Conservation (phyloP, 2,888 invertebrate genomes). For the Trissolcus brochymenae region DNA sequence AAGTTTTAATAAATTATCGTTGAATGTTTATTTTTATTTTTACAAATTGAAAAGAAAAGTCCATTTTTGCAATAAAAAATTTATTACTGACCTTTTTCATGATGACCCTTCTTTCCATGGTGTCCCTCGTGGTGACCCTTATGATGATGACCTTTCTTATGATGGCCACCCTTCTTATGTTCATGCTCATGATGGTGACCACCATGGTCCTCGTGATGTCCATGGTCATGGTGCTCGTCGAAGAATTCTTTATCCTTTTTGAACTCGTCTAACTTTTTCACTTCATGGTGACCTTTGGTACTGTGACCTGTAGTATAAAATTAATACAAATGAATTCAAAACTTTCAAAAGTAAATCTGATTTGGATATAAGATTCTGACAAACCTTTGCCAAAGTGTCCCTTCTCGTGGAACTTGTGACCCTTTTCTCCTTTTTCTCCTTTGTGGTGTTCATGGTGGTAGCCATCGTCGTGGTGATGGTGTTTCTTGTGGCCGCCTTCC, state of each 20-base stretch:
- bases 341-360: too few relatives aligned
- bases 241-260: constrained; percentile 46
- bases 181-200: constrained; percentile 40
- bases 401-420: constrained; percentile 39
- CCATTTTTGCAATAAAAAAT: too few relatives aligned
- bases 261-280: constrained; percentile 80
- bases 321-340: background rate
- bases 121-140: constrained; percentile 39
- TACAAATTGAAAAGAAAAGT: too few relatives aligned
- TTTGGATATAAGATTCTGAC: too few relatives aligned
- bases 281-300: constrained; percentile 90
- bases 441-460: constrained; percentile 38
- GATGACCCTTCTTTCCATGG: constrained; percentile 43
- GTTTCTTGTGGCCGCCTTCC: constrained; percentile 35
- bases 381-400: constrained; percentile 37
- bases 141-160: constrained; percentile 46
- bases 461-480: constrained; percentile 43
- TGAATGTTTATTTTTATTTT: too few relatives aligned
- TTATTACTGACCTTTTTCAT: constrained; percentile 29
- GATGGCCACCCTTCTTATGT: constrained; percentile 41
- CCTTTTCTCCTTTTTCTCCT: constrained; percentile 40
- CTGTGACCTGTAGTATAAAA: constrained; percentile 80
- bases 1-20: too few relatives aligned
- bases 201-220: constrained; percentile 33
- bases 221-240: constrained; percentile 46